Base-by-base conservation (phyloP, 2,797 vertebrate species). In the Emys orbicularis region DNA sequence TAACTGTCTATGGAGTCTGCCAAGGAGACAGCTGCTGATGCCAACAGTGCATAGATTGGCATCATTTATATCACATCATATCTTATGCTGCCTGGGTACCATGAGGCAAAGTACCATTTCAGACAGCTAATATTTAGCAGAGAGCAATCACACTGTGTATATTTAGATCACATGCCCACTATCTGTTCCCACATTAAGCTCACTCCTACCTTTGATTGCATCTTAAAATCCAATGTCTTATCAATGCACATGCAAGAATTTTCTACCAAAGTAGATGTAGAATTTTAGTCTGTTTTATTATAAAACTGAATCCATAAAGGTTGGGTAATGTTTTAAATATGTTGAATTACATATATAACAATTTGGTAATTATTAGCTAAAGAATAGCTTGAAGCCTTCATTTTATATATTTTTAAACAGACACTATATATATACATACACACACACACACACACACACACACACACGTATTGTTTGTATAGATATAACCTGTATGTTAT, bases 1-100 rank as follows among this genome's bases (percentile, higher is more conserved):
- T 83, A 97, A 5, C 84, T 96, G 87, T 95, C 76, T 97, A 96
- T 93, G 91, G 95, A 96, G 87, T 87, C 57, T 97, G 97, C 97
- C 97, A 97, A 97, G 96, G 93, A 98, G 96, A 94, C 97, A 98
- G 96, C 94, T 97, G 97, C 93, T 86, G n/a, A 47, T 94, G 97
- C 96, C 97, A 97, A 91, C 95, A 89, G 96, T 82, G 94, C 88
- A 93, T 91, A 96, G 93, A 96, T 94, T 95, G 95, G 95, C 95
- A 96, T 90, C 88, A 87, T 92, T 95, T 96, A 92, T 87, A 95
- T 97, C 95, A 96, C 97, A 97, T 97, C 95, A 93, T 94, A 90
- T 81, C 88, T 88, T 86, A 84, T 49, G 88, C 95, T 97, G 95
- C 95, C 96, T 95, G 2, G 0, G 50, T 34, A 94, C 91, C 93